Evolutionary conservation across 1,140 invertebrate genomes (phyloP).

Genomic region (Brachionus plicatilis): DNA sequence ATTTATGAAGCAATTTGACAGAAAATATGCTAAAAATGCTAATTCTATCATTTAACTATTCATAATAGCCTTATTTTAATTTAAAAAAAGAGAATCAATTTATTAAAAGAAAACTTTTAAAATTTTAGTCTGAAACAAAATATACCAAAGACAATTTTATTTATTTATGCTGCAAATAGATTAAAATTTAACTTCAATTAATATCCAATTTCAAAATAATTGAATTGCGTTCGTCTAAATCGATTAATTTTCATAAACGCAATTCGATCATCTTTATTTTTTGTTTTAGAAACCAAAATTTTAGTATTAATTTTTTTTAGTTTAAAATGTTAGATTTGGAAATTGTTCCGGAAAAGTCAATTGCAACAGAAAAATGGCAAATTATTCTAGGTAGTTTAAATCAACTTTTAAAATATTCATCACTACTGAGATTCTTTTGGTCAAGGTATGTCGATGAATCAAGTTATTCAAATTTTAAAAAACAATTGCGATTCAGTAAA

Average conservation of each 20-base stretch:
- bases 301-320: not conserved
- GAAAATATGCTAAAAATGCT: constrained; percentile 14
- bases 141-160: not conserved
- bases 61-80: not conserved
- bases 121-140: not conserved
- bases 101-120: not conserved
- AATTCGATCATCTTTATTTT: not conserved
- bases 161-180: not conserved
- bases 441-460: constrained; percentile 34
- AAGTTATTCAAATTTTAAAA: constrained; percentile 38
- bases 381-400: constrained; percentile 19
- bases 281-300: not conserved
- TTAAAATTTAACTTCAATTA: not conserved
- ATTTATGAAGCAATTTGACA: constrained; percentile 9
- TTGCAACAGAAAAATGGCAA: constrained; percentile 25
- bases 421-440: not conserved
- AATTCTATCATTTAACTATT: constrained; percentile 18
- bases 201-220: not conserved
- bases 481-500: constrained; percentile 16
- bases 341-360: constrained; percentile 15
- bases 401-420: not conserved
- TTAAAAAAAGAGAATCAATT: not conserved
- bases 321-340: constrained; percentile 37
- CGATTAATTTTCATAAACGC: not conserved
- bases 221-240: not conserved